Conservation (phyloP, 2,888 invertebrate genomes). For the Cylindroiulus punctatus region DNA sequence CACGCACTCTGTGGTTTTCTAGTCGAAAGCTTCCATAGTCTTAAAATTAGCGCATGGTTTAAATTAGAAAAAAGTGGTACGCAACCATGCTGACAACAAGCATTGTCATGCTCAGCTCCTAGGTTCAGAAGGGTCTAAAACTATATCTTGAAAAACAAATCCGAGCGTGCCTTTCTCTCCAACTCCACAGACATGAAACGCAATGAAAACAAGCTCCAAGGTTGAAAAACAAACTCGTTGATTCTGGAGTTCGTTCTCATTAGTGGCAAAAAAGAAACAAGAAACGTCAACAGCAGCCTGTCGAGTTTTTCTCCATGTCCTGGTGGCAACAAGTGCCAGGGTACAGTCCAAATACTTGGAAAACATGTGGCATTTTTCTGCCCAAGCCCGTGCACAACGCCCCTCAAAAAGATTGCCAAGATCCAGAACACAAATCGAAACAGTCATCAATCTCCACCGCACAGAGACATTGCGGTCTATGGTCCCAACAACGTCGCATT, state of each 20-base stretch:
- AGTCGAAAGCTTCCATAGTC: not conserved
- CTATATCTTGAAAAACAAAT: not conserved
- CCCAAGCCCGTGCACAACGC: not conserved
- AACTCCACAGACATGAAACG: not conserved
- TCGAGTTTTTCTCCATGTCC: not conserved
- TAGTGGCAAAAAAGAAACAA: not conserved
- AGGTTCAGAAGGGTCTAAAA: no score
- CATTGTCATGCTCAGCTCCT: not conserved
- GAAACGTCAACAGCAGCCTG: not conserved
- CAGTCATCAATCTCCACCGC: conserved; percentile 3
- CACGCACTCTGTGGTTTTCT: not conserved
- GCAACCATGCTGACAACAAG: not conserved
- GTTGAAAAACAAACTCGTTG: conserved; percentile 34
- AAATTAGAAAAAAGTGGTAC: not conserved
- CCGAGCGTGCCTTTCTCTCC: not conserved
- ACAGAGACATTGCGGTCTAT: not conserved
- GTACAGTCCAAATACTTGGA: not conserved
- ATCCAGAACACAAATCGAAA: not conserved
- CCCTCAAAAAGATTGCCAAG: not conserved
- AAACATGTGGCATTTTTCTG: not conserved
- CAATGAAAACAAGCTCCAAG: conserved; percentile 11
- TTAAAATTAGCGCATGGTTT: not conserved
- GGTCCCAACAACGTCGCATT: not conserved
- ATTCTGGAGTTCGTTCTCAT: conserved; percentile 13
- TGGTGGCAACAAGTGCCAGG: not conserved